Conservation (phyloP, 2,888 invertebrate species). For the Athalia rosae region DNA sequence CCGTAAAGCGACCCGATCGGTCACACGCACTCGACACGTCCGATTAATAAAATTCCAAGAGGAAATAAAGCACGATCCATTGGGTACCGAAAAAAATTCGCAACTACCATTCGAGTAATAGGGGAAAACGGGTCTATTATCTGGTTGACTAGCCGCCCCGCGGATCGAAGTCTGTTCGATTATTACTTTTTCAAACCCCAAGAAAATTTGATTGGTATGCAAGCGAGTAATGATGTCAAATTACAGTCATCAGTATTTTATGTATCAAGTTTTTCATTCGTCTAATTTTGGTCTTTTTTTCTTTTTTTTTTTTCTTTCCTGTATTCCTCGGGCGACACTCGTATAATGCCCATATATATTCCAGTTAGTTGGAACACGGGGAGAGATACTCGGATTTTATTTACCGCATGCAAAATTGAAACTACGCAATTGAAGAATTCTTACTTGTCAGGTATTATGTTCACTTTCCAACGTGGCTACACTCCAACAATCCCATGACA, state of each 20-base stretch:
- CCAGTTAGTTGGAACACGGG: too few species aligned
- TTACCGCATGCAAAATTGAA: too few species aligned
- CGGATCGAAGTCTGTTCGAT: not conserved
- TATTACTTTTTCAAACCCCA: not conserved
- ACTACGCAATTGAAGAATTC: not conserved
- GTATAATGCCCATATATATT: not conserved
- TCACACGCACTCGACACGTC: too few species aligned
- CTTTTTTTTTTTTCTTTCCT: not conserved
- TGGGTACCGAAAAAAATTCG: too few species aligned
- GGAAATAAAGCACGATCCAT: too few species aligned
- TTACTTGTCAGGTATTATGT: not conserved
- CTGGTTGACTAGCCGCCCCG: conserved; percentile 27
- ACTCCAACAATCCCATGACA: too few species aligned
- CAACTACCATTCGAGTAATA: not conserved
- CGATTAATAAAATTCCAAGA: too few species aligned
- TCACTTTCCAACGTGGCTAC: too few species aligned
- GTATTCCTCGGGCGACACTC: not conserved
- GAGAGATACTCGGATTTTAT: too few species aligned
- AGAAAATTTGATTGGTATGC: not conserved
- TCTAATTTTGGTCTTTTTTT: not conserved
- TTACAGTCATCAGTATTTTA: not conserved
- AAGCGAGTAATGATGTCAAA: too few species aligned
- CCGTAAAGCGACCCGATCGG: too few species aligned
- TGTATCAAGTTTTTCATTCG: too few species aligned
- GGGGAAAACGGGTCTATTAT: conserved; percentile 12